These are phyloP conservation scores for Platygyra sinensis DNA, from an alignment of 64 coral and sea anemone species.

Conservation along the genomic window DNA sequence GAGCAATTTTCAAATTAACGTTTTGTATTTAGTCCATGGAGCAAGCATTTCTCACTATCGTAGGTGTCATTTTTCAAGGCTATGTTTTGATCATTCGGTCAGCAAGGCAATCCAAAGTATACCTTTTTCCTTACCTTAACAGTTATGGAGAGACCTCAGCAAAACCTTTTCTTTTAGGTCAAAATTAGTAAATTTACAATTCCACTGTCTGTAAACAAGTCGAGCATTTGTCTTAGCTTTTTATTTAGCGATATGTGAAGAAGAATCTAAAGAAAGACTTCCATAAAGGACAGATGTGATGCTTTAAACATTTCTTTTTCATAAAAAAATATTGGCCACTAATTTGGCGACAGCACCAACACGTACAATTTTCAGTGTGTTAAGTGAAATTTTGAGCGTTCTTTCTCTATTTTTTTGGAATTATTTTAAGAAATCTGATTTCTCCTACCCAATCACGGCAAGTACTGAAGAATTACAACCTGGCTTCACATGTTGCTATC, in stretches of 20 bases:
- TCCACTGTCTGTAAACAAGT: not conserved
- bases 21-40: not conserved
- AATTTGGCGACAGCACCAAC: not conserved
- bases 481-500: no score
- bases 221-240: not conserved
- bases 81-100: not conserved
- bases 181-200: not conserved
- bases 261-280: slow-evolving; percentile 12
- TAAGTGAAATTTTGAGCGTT: no score
- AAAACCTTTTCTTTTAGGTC: not conserved
- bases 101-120: no score
- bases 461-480: no score
- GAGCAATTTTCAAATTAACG: slow-evolving; percentile 1
- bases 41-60: not conserved
- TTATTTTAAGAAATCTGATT: no score
- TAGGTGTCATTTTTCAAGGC: not conserved
- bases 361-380: not conserved
- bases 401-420: no score
- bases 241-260: not conserved
- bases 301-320: not conserved
- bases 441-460: no score
- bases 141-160: not conserved
- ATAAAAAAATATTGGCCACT: not conserved
- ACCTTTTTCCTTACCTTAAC: not conserved
- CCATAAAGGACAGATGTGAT: slow-evolving; percentile 45